phyloP scores from a whole-genome alignment of 2,113 vertebrate genomes.

The Myotis lucifugus region DNA sequence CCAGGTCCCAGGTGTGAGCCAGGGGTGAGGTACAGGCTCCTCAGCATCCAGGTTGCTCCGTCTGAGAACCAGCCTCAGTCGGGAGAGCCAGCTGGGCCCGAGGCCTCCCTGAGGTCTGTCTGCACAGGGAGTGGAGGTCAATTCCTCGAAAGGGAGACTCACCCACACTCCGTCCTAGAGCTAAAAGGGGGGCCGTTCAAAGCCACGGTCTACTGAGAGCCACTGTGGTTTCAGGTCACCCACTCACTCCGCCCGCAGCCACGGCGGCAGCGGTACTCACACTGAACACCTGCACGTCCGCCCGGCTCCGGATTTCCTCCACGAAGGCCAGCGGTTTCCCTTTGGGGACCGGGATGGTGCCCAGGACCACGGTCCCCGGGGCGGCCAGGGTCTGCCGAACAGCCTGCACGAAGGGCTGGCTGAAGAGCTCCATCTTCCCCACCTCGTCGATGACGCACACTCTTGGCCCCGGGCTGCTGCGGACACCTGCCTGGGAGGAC shows the following conservation, averaged over 20 bases:
- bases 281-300: constrained; percentile 91
- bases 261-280: constrained; percentile 85
- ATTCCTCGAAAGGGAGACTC: background rate
- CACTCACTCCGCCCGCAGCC: fast-evolving
- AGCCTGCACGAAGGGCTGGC: constrained; percentile 91
- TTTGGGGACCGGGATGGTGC: constrained; percentile 93
- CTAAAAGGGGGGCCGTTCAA: fast-evolving
- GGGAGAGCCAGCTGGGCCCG: background rate
- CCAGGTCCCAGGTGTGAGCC: background rate
- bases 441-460: constrained; percentile 95
- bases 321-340: constrained; percentile 92
- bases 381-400: constrained; percentile 87
- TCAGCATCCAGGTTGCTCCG: background rate
- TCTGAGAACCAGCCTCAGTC: background rate
- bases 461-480: constrained; percentile 73
- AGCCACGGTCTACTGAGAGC: background rate
- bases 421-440: constrained; percentile 99
- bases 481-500: constrained; percentile 80
- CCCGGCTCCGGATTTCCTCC: constrained; percentile 92
- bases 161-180: background rate
- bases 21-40: fast-evolving
- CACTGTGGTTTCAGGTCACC: background rate
- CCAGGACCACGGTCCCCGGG: constrained; percentile 86
- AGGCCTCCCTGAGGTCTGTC: background rate
- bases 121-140: background rate